phyloP scores from a whole-genome alignment of 2,888 invertebrate species.

The Galerucella pusilla region DNA sequence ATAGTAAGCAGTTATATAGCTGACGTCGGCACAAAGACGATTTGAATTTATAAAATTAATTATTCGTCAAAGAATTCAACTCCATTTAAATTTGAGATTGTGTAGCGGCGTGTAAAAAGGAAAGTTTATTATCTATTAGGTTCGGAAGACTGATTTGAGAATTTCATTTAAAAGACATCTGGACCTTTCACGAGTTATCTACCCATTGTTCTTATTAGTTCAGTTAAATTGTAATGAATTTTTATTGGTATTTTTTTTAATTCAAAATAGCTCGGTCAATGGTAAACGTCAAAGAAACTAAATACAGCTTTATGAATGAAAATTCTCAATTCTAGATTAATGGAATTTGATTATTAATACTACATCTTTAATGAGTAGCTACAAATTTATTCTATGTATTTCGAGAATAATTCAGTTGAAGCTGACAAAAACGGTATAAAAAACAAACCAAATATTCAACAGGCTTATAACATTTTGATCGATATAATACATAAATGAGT shows the following conservation, averaged over 20 bases:
- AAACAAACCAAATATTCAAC: constrained; percentile 32
- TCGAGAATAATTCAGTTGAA: constrained; percentile 37
- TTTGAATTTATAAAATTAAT: constrained; percentile 32
- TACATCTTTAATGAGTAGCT: not conserved
- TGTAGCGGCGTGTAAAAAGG: constrained; percentile 14
- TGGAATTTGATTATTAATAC: not conserved
- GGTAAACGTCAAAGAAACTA: no score
- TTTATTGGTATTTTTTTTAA: not conserved
- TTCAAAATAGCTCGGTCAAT: no score
- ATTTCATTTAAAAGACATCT: constrained; percentile 9
- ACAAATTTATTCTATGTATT: not conserved
- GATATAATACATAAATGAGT: constrained; percentile 36
- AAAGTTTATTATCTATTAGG: constrained; percentile 12
- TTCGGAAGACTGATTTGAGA: constrained; percentile 2
- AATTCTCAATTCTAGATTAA: no score
- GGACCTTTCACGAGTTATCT: not conserved
- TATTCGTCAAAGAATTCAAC: constrained; percentile 24
- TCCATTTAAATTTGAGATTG: constrained; percentile 25
- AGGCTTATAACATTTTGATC: constrained; percentile 36
- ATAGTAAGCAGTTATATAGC: constrained; percentile 10
- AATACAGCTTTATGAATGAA: no score
- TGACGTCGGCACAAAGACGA: not conserved
- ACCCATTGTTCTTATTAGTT: not conserved
- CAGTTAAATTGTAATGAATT: not conserved
- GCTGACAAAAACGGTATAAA: constrained; percentile 43